Evolutionary conservation across 2,888 invertebrate species (phyloP).

Genomic region (Tenthredo mesomela): DNA sequence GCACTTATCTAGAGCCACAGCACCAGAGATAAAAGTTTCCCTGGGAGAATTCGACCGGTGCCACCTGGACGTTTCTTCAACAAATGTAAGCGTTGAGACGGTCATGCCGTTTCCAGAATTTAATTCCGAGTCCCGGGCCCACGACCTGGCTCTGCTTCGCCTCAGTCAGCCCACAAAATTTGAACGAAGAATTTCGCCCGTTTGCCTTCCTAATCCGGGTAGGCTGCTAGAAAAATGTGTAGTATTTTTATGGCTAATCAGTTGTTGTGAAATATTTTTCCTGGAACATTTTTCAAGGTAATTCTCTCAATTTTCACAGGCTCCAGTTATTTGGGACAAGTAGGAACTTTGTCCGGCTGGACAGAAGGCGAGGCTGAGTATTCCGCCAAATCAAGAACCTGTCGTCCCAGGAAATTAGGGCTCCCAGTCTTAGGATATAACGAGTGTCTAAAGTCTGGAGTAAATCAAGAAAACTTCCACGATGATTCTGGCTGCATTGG

Average conservation of each 20-base stretch:
- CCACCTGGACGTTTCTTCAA: constrained; percentile 77
- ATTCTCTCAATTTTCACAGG: constrained; percentile 68
- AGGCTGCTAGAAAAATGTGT: constrained; percentile 55
- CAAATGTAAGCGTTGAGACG: constrained; percentile 79
- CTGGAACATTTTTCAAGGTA: neutral
- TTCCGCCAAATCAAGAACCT: constrained; percentile 69
- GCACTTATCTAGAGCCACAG: constrained; percentile 63
- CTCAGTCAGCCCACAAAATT: constrained; percentile 79
- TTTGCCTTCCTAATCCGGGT: constrained; percentile 81
- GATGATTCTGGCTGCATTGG: constrained; percentile 81
- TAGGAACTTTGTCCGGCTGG: constrained; percentile 79
- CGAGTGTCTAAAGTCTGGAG: constrained; percentile 77
- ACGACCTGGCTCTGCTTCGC: constrained; percentile 82
- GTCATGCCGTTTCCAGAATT: constrained; percentile 81
- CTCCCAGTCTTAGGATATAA: constrained; percentile 78
- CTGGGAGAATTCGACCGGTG: constrained; percentile 81
- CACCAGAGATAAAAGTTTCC: constrained; percentile 79
- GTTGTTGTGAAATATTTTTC: neutral
- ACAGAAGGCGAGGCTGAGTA: constrained; percentile 66
- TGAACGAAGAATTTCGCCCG: constrained; percentile 80
- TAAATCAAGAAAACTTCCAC: constrained; percentile 73
- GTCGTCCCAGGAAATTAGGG: constrained; percentile 79
- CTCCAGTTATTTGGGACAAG: constrained; percentile 78
- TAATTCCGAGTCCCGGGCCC: constrained; percentile 78
- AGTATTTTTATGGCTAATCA: neutral